Evolutionary conservation across 2,888 invertebrate species (phyloP).

Genomic region (Spodoptera picta): DNA sequence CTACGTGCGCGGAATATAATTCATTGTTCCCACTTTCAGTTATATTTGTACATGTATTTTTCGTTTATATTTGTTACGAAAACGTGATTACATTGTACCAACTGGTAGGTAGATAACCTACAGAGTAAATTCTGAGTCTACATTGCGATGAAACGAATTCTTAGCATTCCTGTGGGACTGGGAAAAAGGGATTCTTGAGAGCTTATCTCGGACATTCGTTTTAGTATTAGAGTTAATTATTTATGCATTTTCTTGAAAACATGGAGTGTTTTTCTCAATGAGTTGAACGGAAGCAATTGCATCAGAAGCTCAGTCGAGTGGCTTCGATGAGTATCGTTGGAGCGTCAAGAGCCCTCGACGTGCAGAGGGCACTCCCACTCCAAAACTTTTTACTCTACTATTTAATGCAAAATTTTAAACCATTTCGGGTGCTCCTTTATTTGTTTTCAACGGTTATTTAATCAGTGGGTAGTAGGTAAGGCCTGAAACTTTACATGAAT

Average conservation of each 20-base stretch:
- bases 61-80: not conserved
- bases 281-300: constrained; percentile 61
- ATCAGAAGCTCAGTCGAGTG: constrained; percentile 62
- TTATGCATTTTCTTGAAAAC: constrained; percentile 28
- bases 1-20: constrained; percentile 27
- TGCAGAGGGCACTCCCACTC: constrained; percentile 47
- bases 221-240: constrained; percentile 8
- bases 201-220: too few relatives aligned
- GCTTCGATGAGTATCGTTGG: constrained; percentile 67
- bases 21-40: constrained; percentile 3
- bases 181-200: too few relatives aligned
- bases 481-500: too few relatives aligned
- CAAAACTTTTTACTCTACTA: constrained; percentile 35
- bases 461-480: too few relatives aligned
- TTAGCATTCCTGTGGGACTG: too few relatives aligned
- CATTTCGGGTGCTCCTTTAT: constrained; percentile 17
- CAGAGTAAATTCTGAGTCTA: too few relatives aligned
- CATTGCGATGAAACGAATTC: too few relatives aligned
- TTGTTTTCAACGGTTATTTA: not conserved
- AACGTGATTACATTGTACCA: too few relatives aligned
- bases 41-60: not conserved
- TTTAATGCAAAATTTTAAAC: constrained; percentile 37
- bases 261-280: constrained; percentile 54
- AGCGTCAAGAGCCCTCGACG: constrained; percentile 59
- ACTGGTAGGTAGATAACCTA: too few relatives aligned